Evolutionary conservation across 2,113 vertebrate species (phyloP).

Genomic region (Odocoileus virginianus): DNA sequence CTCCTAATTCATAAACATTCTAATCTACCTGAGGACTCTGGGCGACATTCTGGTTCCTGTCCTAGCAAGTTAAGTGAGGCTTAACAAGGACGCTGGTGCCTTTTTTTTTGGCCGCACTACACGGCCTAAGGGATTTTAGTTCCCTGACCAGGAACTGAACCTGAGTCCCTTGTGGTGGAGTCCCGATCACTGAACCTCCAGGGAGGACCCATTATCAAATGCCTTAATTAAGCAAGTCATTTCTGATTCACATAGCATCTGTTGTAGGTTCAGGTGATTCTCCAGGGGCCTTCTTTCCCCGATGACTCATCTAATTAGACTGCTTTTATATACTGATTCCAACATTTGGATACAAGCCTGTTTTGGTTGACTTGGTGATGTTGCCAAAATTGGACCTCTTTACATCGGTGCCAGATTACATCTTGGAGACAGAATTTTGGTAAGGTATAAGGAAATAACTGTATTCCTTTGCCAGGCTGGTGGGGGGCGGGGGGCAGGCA

Average conservation of each 20-base stretch:
- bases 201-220: not conserved
- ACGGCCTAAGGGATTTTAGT: not conserved
- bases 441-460: not conserved
- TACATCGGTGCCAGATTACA: not conserved
- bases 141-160: not conserved
- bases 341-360: not conserved
- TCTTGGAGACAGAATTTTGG: not conserved
- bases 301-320: not conserved
- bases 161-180: not conserved
- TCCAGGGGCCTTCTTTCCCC: not conserved
- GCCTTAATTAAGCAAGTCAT: not conserved
- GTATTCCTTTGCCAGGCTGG: not conserved
- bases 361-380: not conserved
- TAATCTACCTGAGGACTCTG: not conserved
- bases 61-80: not conserved
- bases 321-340: not conserved
- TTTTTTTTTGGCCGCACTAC: not conserved
- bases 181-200: not conserved
- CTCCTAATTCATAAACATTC: not conserved
- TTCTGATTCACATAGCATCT: not conserved
- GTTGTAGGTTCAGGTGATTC: not conserved
- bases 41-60: not conserved
- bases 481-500: rapidly evolving
- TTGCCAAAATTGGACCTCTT: not conserved
- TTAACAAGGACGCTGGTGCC: not conserved